phyloP scores from a whole-genome alignment of 2,797 vertebrate species.

The Crenuchus spilurus region DNA sequence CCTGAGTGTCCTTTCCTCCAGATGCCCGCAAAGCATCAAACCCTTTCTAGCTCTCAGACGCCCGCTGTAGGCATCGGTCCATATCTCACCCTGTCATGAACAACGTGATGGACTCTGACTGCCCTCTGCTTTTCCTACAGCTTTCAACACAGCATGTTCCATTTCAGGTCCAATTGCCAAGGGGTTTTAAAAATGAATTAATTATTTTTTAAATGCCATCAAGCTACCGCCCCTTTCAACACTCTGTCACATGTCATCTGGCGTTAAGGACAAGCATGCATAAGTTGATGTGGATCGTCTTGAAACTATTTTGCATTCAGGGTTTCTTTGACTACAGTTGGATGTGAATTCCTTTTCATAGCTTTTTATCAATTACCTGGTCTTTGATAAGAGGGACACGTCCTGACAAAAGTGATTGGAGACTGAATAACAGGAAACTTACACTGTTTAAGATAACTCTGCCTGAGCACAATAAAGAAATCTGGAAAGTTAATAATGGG shows the following conservation, averaged over 20 bases:
- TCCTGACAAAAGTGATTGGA: slow-evolving; percentile 31
- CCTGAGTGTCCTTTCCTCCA: slow-evolving; percentile 58
- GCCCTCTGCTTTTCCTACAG: background rate
- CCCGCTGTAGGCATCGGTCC: slow-evolving; percentile 61
- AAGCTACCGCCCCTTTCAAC: slow-evolving; percentile 18
- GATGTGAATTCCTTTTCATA: slow-evolving; percentile 30
- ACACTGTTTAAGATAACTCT: slow-evolving; percentile 15
- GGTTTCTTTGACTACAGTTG: slow-evolving; percentile 36
- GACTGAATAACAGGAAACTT: slow-evolving; percentile 15
- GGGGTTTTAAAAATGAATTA: slow-evolving; percentile 6
- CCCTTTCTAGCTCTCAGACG: slow-evolving; percentile 65
- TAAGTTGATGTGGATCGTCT: slow-evolving; percentile 31
- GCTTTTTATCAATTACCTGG: slow-evolving; percentile 52
- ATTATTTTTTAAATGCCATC: slow-evolving; percentile 31
- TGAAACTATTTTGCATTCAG: slow-evolving; percentile 51
- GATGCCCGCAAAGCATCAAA: slow-evolving; percentile 58
- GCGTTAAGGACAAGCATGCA: slow-evolving; percentile 1
- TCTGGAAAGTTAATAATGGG: slow-evolving; percentile 2
- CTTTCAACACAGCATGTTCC: background rate
- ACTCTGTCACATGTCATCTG: slow-evolving; percentile 31
- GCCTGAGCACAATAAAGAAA: slow-evolving; percentile 4
- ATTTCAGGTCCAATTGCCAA: slow-evolving; percentile 28
- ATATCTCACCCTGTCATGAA: slow-evolving; percentile 54
- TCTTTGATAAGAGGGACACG: slow-evolving; percentile 14
- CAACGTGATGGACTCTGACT: slow-evolving; percentile 39